Evolutionary conservation across 2,797 vertebrate species (phyloP), one percentile per base, ranked within the genome.

Genomic region (Cryptoprocta ferox): DNA sequence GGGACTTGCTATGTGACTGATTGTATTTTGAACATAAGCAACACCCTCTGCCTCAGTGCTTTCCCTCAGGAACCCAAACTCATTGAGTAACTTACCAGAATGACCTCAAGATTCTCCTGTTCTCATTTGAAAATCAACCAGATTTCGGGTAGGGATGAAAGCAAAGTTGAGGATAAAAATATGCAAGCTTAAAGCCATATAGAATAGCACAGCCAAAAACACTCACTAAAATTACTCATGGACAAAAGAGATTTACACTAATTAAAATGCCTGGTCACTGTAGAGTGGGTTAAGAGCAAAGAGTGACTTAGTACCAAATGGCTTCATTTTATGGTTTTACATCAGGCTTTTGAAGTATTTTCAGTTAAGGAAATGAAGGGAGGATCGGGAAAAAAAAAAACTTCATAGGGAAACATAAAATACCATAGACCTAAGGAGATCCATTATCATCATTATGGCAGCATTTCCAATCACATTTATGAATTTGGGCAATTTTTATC

Each of bases 281-380:
- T 76, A 97, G 73, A 96, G 65, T 93, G 65, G 98, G 95, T 96
- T 97, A 95, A 98, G 71, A 92, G 59, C 28, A 63, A 94, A 89
- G 56, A 95, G 83, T 95, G 88, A 96, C 98, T 97, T 97, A 76
- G 39, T 76, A 97, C 45, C 94, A 92, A 98, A 98, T 92, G 95
- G 42, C 63, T 92, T 98, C 61, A 39, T 97, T 98, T 98, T 97
- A 59, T 97, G 66, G 93, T 92, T 97, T 98, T 97, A 94, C 91
- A 53, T 83, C 71, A 92, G 97, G 95, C 88, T 98, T 98, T 93
- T 94, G 79, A 98, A 97, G 94, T 91, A 84, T 39, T 97, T 96
- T 98, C 97, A 94, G 97, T 98, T 95, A 97, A 95, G 53, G 86
- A 98, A 98, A 97, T 96, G 96, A 96, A 98, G 97, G 39, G 35